These are phyloP conservation scores for Mycetomoellerius zeteki DNA, from an alignment of 1,140 invertebrate species.

Conservation along the genomic window DNA sequence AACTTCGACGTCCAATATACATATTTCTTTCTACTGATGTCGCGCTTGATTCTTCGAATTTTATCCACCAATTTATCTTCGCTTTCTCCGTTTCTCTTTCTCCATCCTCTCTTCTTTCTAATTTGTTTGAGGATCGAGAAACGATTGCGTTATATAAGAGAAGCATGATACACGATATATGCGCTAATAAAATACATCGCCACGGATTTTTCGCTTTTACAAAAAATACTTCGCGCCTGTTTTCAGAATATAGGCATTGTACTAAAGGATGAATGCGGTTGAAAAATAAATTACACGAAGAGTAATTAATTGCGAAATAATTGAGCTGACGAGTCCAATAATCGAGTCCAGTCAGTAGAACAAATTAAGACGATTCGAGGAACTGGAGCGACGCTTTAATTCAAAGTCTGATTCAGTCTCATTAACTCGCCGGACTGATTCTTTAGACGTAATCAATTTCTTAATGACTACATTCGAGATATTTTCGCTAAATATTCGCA, in stretches of 20 bases:
- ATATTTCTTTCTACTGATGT: constrained; percentile 4
- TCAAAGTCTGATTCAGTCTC: constrained; percentile 10
- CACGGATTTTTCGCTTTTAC: neutral
- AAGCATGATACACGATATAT: neutral
- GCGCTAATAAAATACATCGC: neutral
- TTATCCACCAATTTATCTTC: neutral
- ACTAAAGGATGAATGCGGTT: neutral
- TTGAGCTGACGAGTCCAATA: neutral
- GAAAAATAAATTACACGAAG: neutral
- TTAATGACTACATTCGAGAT: neutral
- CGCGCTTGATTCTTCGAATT: constrained; percentile 11
- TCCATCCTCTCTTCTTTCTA: neutral
- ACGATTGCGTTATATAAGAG: neutral
- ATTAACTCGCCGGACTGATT: neutral
- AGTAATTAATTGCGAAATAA: neutral
- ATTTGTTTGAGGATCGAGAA: constrained; percentile 1
- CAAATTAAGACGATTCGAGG: neutral
- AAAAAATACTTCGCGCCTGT: neutral
- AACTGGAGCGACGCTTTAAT: neutral
- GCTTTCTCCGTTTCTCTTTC: neutral
- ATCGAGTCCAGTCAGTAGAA: neutral
- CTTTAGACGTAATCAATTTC: constrained; percentile 28
- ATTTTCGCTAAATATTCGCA: constrained; percentile 1
- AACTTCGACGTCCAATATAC: neutral
- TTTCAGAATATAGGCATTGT: neutral